phyloP scores from a whole-genome alignment of 2,888 invertebrate species.

The Orthonychiurus folsomi region DNA sequence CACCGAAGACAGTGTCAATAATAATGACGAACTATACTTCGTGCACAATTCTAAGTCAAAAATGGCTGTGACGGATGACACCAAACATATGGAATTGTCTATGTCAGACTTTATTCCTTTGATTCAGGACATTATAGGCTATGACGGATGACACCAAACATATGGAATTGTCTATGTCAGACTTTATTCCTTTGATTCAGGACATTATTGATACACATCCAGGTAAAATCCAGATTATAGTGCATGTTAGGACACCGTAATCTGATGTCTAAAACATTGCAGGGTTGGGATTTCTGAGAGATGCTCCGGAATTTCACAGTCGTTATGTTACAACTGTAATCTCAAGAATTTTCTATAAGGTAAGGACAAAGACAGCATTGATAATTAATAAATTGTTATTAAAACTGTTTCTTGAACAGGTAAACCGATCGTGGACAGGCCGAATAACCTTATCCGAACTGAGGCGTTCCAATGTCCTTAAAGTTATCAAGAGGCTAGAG shows the following conservation, averaged over 20 bases:
- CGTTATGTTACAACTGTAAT: conserved; percentile 92
- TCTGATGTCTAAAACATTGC: not conserved
- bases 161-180: conserved; percentile 50
- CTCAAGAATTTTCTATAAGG: conserved; percentile 40
- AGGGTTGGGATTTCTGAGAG: conserved; percentile 80
- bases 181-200: conserved; percentile 86
- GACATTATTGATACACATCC: conserved; percentile 99
- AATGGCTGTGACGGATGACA: conserved; percentile 16
- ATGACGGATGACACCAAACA: conserved; percentile 9
- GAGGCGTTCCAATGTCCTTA: conserved; percentile 77
- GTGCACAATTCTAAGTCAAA: not conserved
- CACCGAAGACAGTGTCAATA: conserved; percentile 8
- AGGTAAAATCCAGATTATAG: no score
- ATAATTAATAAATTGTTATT: not conserved
- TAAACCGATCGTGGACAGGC: conserved; percentile 96
- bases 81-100: conserved; percentile 43
- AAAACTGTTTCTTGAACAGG: conserved; percentile 49
- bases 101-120: conserved; percentile 78
- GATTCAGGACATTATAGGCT: conserved; percentile 97
- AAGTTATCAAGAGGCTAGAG: conserved; percentile 66
- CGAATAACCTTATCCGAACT: conserved; percentile 80
- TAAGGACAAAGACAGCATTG: conserved; percentile 6
- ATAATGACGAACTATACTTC: conserved; percentile 11
- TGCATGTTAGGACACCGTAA: conserved; percentile 52
- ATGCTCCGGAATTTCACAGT: conserved; percentile 97